phyloP scores from a whole-genome alignment of 2,797 vertebrate species.

The Merluccius polli region DNA sequence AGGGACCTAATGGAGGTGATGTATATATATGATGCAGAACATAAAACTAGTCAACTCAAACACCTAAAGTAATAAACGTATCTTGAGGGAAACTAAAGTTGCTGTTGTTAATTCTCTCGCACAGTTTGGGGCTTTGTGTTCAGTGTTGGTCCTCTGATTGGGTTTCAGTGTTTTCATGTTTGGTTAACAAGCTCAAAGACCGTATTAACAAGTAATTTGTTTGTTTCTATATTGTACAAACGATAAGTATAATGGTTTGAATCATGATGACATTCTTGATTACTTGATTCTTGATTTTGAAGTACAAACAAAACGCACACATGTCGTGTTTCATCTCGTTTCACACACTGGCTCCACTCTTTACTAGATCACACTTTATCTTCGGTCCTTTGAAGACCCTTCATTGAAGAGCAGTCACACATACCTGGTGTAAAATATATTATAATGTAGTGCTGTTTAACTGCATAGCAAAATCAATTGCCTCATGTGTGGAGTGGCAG shows the following conservation, averaged over 20 bases:
- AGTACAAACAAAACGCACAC: not conserved
- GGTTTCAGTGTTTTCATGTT: not conserved
- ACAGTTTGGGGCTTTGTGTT: not conserved
- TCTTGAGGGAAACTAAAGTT: not conserved
- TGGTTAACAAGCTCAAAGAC: not conserved
- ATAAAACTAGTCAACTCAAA: not conserved
- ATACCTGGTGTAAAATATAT: not conserved
- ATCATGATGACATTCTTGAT: not conserved
- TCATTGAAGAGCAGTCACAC: not conserved
- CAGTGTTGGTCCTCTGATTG: not conserved
- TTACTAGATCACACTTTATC: not conserved
- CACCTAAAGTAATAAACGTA: not conserved
- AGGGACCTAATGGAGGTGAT: not conserved
- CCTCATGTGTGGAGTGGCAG: not conserved
- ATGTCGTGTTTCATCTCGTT: not conserved
- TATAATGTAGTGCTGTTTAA: not conserved
- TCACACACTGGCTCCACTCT: not conserved
- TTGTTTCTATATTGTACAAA: not conserved
- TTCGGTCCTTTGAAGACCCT: not conserved
- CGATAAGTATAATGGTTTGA: not conserved
- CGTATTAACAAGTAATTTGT: not conserved
- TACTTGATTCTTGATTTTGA: not conserved
- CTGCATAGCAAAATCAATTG: not conserved
- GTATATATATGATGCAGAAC: not conserved
- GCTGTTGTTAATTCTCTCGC: not conserved